Percentiles rank a stretch among this genome's conserved stretches.
phyloP scores from a whole-genome alignment of 2,113 vertebrate species.

The Salvelinus sp. region DNA sequence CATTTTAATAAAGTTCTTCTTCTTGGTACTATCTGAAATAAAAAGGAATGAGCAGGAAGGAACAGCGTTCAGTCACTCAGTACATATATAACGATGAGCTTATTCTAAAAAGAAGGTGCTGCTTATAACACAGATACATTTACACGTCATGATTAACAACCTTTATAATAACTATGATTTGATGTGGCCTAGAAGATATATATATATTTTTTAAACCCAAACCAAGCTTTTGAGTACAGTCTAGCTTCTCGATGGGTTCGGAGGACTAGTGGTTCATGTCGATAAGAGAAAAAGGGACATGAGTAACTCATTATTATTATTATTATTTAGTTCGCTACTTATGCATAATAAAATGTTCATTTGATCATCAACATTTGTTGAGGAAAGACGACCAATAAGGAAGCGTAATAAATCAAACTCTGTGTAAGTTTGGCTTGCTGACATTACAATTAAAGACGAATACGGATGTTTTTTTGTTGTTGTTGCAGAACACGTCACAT shows the following conservation, averaged over 20 bases:
- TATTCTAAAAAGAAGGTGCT: constrained; percentile 53
- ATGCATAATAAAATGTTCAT: background rate
- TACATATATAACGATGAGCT: constrained; percentile 56
- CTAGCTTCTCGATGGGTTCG: constrained; percentile 6
- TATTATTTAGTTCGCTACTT: background rate
- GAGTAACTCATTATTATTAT: background rate
- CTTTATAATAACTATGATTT: no score
- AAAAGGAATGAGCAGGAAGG: constrained; percentile 55
- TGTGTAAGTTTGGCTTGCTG: background rate
- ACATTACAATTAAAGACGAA: constrained; percentile 5
- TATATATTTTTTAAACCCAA: constrained; percentile 27
- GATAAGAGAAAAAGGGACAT: constrained; percentile 21
- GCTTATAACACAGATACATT: constrained; percentile 36
- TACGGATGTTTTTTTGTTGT: constrained; percentile 11
- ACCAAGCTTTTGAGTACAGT: constrained; percentile 33
- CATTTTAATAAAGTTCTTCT: constrained; percentile 11
- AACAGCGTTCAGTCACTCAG: constrained; percentile 50
- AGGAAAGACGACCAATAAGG: constrained; percentile 45
- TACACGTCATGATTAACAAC: constrained; percentile 1
- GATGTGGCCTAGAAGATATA: background rate
- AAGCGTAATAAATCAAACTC: constrained; percentile 8
- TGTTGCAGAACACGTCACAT: constrained; percentile 44
- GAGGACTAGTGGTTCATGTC: background rate
- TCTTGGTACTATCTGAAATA: constrained; percentile 22
- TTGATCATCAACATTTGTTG: constrained; percentile 6